Conservation (phyloP, 37 sponge, comb jelly and placozoan species). For the Geodia barretti region DNA sequence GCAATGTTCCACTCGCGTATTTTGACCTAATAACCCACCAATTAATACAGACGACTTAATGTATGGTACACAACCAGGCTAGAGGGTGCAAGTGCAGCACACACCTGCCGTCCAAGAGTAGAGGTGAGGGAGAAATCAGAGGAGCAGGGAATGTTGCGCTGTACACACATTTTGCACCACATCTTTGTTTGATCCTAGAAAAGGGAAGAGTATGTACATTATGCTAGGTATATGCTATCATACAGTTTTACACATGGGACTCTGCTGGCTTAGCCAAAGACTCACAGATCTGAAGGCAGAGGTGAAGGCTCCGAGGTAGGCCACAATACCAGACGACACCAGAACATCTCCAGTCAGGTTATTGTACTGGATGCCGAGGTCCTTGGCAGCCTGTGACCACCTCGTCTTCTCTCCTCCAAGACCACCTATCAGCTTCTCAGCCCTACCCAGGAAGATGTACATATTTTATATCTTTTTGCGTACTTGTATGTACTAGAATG, state of each 20-base stretch:
- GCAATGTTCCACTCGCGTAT: slow-evolving; percentile 93
- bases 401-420: slow-evolving; percentile 96
- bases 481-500: not conserved
- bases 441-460: slow-evolving; percentile 55
- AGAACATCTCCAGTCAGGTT: slow-evolving; percentile 96
- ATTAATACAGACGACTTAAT: not conserved
- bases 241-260: no score
- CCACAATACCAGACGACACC: slow-evolving; percentile 89
- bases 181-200: slow-evolving; percentile 71
- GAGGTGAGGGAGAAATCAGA: slow-evolving; percentile 79
- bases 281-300: slow-evolving; percentile 85
- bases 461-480: not conserved
- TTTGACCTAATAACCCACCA: slow-evolving; percentile 48
- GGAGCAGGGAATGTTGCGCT: slow-evolving; percentile 74
- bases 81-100: not conserved
- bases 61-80: no score
- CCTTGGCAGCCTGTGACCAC: slow-evolving; percentile 86
- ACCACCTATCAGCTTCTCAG: slow-evolving; percentile 97
- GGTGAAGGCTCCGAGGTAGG: slow-evolving; percentile 96
- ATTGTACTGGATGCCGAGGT: slow-evolving; percentile 67
- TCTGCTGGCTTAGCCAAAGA: no score
- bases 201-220: not conserved
- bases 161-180: slow-evolving; percentile 78
- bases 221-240: no score
- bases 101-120: slow-evolving; percentile 80